Base-by-base conservation (phyloP, 2,797 vertebrate species). In the Triplophysa yarkandensis region DNA sequence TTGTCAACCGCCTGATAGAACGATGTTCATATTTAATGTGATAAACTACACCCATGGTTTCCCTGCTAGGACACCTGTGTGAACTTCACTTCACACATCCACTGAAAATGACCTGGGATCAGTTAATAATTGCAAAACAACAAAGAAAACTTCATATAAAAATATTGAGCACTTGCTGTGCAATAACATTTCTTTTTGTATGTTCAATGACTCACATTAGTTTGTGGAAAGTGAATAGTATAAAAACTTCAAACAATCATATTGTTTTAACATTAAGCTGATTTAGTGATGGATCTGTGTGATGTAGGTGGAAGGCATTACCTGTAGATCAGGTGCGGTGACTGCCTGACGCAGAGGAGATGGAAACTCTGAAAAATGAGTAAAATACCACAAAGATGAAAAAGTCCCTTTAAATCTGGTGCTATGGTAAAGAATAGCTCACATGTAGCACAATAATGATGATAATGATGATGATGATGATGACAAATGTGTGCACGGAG, bases 271-370 rank as follows among this genome's bases (percentile, higher is more conserved):
- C 14, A 43, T 43, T 43, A 43, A 7, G 17, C 21, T 48, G 46
- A 55, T 17, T 14, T 28, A 6, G 14, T 14, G 14, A 6, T 55
- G 25, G 28, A 55, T 28, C 2, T 28, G 32, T 55, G 17, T 27
- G 4, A 52, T 13, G 50, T 52, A 14, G 34, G 61, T 65, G 48
- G 8, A 32, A 13, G 50, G 3, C 62, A 9, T 74, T 74, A 74
- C 71, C 71, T 74, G 71, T 43, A 13, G 4, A 60, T 19, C 44
- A 28, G 23, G 23, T 27, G 25, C 21, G 16, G 46, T 52, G 60
- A 16, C 30, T 46, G 48, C 43, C 65, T 55, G 48, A 57, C 36
- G 72, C 69, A 79, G 64, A 39, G 17, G n/a, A 70, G 39, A 27
- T 16, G 16, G 8, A 27, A 71, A 61, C 43, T 25, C 19, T n/a